phyloP scores from a whole-genome alignment of 30 jellyfish, hydroid and myxozoan genomes.

The Hydractinia symbiolongicarpus region DNA sequence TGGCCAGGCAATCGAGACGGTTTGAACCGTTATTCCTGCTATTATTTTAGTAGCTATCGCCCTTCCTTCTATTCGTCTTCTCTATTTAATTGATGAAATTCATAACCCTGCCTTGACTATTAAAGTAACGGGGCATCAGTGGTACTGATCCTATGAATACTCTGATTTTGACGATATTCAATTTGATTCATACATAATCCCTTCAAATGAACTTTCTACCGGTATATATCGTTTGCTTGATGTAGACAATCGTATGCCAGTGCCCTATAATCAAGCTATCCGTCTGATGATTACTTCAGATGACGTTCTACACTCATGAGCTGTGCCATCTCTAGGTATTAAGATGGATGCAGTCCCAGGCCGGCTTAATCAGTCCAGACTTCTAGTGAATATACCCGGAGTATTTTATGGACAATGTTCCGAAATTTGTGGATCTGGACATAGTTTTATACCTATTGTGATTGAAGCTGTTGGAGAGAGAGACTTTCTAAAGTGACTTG shows the following conservation, averaged over 20 bases:
- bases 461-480: slow-evolving; percentile 46
- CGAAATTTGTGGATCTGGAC: slow-evolving; percentile 57
- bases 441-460: slow-evolving; percentile 62
- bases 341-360: slow-evolving; percentile 66
- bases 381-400: slow-evolving; percentile 46
- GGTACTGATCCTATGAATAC: too few relatives aligned
- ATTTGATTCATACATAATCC: slow-evolving; percentile 63
- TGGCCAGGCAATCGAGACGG: slow-evolving; percentile 47
- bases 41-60: slow-evolving; percentile 44
- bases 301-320: slow-evolving; percentile 67
- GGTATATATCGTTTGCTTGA: slow-evolving; percentile 57
- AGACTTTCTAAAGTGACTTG: too few relatives aligned
- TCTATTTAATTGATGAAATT: slow-evolving; percentile 49
- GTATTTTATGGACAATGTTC: slow-evolving; percentile 64
- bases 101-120: slow-evolving; percentile 54
- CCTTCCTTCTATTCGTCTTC: slow-evolving; percentile 16
- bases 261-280: slow-evolving; percentile 51
- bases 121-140: slow-evolving; percentile 57
- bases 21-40: slow-evolving; percentile 54
- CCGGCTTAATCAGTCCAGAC: slow-evolving; percentile 42
- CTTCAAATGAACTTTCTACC: slow-evolving; percentile 40
- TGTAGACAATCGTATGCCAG: slow-evolving; percentile 42
- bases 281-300: slow-evolving; percentile 56
- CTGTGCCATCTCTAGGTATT: slow-evolving; percentile 70
- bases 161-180: too few relatives aligned